Conservation (phyloP, 2,113 vertebrate species). For the Melanerpes aurifrons region DNA sequence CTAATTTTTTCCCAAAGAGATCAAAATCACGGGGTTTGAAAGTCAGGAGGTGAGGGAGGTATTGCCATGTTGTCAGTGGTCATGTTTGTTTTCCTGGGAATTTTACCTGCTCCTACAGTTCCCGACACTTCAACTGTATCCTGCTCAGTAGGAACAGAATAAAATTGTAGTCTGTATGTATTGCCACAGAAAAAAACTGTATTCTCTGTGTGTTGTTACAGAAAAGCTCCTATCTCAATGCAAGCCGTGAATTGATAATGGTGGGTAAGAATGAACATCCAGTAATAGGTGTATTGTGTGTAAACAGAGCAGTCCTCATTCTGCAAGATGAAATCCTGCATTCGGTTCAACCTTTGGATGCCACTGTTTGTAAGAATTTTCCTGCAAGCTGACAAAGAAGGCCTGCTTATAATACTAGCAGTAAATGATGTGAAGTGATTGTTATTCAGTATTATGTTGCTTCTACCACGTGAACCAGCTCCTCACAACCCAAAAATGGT, state of each 20-base stretch:
- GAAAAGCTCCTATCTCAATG: neutral
- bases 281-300: neutral
- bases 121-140: neutral
- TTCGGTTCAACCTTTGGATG: neutral
- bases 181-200: neutral
- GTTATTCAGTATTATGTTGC: neutral
- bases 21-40: neutral
- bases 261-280: neutral
- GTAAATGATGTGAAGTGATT: neutral
- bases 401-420: neutral
- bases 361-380: neutral
- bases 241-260: neutral
- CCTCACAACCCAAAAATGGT: neutral
- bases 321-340: neutral
- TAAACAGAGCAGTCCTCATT: neutral
- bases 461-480: neutral
- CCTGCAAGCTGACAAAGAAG: neutral
- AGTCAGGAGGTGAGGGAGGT: neutral
- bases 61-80: neutral
- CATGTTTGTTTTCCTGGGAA: neutral
- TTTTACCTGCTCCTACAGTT: neutral
- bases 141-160: neutral
- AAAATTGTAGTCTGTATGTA: neutral
- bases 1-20: neutral
- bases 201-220: neutral